phyloP scores from a whole-genome alignment of 2,888 invertebrate species.

The Agrochola lota region DNA sequence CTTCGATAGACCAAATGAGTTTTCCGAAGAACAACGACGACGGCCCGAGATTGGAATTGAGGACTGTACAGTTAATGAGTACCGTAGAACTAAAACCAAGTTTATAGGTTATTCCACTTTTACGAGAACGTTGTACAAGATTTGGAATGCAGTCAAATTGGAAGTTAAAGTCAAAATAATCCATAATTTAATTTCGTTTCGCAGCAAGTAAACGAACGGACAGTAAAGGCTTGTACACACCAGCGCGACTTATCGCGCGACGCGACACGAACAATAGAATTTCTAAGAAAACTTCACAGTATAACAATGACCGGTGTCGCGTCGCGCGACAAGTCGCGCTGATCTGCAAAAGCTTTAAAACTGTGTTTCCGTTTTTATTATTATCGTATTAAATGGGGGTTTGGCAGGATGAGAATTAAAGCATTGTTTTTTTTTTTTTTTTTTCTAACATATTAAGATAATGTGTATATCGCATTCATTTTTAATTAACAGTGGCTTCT shows the following conservation, averaged over 20 bases:
- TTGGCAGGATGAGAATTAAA: background rate
- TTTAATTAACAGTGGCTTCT: background rate
- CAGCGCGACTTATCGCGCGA: no score
- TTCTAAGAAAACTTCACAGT: no score
- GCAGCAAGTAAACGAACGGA: constrained; percentile 15
- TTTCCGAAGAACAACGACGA: constrained; percentile 45
- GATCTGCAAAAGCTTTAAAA: no score
- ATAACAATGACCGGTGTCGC: no score
- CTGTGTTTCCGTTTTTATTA: constrained; percentile 5
- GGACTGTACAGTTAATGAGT: constrained; percentile 43
- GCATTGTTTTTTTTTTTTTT: background rate
- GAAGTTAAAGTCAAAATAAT: constrained; percentile 41
- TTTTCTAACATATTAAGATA: background rate
- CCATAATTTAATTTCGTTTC: constrained; percentile 40
- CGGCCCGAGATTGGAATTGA: constrained; percentile 25
- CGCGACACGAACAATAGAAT: no score
- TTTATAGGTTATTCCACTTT: constrained; percentile 56
- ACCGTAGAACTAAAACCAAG: constrained; percentile 40
- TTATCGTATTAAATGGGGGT: background rate
- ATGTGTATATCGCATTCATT: background rate
- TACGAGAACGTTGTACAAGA: constrained; percentile 43
- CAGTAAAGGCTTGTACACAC: no score
- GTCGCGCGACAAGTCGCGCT: no score
- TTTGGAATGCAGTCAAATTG: constrained; percentile 47
- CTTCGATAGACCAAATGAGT: constrained; percentile 40